phyloP scores from a whole-genome alignment of 92 coral and sea anemone genomes.

The Zoanthus sansibaricus region DNA sequence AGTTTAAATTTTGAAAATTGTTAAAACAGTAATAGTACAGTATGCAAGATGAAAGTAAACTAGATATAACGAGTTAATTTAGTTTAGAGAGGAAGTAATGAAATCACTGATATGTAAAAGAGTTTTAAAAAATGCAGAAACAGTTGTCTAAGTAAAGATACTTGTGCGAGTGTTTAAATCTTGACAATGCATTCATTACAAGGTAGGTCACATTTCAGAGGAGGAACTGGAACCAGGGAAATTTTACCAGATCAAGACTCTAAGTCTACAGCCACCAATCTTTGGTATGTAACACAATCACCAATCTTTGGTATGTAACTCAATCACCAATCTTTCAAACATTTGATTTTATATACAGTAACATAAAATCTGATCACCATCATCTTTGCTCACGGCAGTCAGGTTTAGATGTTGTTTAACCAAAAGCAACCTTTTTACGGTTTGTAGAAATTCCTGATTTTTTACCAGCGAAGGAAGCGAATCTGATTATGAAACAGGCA shows the following conservation, averaged over 20 bases:
- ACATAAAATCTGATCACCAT: no score
- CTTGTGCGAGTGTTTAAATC: not conserved
- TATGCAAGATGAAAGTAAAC: no score
- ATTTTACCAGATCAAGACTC: constrained; percentile 74
- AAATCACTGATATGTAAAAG: no score
- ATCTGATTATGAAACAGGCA: constrained; percentile 68
- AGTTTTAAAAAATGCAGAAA: no score
- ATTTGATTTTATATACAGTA: no score
- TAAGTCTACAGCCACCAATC: constrained; percentile 78
- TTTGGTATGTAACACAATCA: constrained; percentile 69
- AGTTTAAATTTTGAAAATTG: no score
- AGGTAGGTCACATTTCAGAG: constrained; percentile 81
- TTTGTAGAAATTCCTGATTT: constrained; percentile 88
- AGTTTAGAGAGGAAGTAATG: no score
- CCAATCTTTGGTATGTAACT: constrained; percentile 58
- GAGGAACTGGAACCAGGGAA: constrained; percentile 82
- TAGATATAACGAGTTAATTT: no score
- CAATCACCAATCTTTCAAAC: not conserved
- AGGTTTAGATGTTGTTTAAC: no score
- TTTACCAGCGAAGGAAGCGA: constrained; percentile 77
- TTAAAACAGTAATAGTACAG: no score
- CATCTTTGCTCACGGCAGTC: no score
- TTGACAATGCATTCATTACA: not conserved
- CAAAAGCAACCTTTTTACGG: not conserved
- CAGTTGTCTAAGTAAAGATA: no score